A percentile compares a stretch with the other conserved stretches of the same genome.
These are phyloP conservation scores for Grapholita molesta DNA, from an alignment of 1,140 invertebrate species.

Conservation along the genomic window DNA sequence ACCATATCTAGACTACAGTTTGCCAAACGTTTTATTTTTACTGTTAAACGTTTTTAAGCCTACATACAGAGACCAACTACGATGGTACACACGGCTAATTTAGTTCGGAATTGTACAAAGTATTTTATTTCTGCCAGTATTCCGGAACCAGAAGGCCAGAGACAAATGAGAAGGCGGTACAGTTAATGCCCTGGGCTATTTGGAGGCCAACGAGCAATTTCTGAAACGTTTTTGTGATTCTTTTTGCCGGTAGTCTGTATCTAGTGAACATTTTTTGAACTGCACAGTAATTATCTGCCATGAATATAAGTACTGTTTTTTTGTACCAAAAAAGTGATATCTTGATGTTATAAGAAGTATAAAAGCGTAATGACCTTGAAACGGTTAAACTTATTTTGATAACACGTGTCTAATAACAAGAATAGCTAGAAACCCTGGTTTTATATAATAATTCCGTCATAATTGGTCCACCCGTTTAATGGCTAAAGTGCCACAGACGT, in stretches of 20 bases:
- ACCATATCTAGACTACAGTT: too few species aligned
- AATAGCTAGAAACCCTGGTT: too few species aligned
- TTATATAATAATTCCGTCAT: too few species aligned
- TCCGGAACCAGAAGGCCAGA: not conserved
- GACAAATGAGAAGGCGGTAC: not conserved
- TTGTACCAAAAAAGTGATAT: too few species aligned
- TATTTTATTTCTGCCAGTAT: not conserved
- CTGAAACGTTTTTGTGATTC: not conserved
- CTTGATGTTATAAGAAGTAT: too few species aligned
- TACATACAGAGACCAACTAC: not conserved
- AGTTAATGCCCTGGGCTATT: not conserved
- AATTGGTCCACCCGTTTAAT: too few species aligned
- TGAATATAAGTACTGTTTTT: too few species aligned
- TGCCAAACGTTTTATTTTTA: not conserved
- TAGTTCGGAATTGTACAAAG: not conserved
- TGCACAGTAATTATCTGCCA: not conserved
- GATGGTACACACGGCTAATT: not conserved
- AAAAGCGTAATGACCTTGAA: too few species aligned
- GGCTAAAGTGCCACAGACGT: too few species aligned
- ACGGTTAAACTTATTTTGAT: too few species aligned
- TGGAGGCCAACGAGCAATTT: not conserved
- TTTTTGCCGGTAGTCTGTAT: not conserved
- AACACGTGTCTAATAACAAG: too few species aligned
- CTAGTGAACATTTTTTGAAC: not conserved
- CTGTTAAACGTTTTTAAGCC: not conserved